Evolutionary conservation across 2,113 vertebrate species (phyloP), one percentile per base, ranked within the genome.

Genomic region (Leucosticte australis): DNA sequence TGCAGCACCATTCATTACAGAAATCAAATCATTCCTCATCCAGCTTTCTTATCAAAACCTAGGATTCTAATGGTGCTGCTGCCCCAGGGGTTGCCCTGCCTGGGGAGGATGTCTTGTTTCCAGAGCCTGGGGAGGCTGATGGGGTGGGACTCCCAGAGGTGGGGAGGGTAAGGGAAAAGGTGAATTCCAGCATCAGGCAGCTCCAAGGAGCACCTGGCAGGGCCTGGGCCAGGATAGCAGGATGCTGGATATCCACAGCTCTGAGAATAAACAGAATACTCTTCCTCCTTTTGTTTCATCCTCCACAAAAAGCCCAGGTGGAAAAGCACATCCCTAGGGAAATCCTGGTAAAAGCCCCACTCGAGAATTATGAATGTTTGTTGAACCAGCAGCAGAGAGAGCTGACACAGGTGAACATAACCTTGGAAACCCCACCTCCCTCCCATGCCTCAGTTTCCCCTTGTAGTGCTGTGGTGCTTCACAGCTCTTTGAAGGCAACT

Each of bases 11-110:
- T 94, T 65, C 60, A 91, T 94, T 96, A 94, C 69, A 77, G 71
- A 94, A 94, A 76, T 35, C 73, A 84, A 62, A 60, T 18, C 74
- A 91, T 94, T 71, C 87, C 77, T 90, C 91, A 91, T 24, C 31
- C 10, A 11, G 53, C 52, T 84, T 74, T 69, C 82, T 73, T 77
- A 90, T 56, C 87, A 78, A 81, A 96, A 81, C 20, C 78, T 28
- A 41, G 5, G 6, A 26, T 4, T 19, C 3, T 75, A 78, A 83
- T 24, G 52, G 60, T 53, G 76, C 75, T 71, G 67, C 60, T 64
- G 33, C 52, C 20, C 44, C 0, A 0, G 56, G 87, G 59, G 55
- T 47, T 41, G 75, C 5, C 63, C 60, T 27, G 42, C 3, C 1
- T 3, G 30, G 33, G 35, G 63, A 62, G 57, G 53, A 74, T 0